These are phyloP conservation scores for Galagoides demidoff DNA, from an alignment of 2,797 vertebrate species.

Conservation along the genomic window DNA sequence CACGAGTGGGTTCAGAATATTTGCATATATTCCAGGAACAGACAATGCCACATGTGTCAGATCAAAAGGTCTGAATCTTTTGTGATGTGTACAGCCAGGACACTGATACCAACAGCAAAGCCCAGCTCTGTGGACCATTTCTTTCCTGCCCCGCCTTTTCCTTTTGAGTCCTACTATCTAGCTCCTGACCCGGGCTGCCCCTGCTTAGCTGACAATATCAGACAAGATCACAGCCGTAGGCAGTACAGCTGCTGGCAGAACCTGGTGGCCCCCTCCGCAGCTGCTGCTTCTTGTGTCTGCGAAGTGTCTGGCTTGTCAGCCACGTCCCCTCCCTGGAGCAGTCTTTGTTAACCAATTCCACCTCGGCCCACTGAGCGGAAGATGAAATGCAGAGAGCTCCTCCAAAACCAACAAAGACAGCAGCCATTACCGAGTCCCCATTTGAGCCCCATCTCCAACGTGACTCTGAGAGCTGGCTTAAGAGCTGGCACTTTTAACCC, in stretches of 20 bases:
- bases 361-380: constrained; percentile 75
- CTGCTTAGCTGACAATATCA: constrained; percentile 80
- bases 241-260: constrained; percentile 82
- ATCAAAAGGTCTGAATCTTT: constrained; percentile 75
- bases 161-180: constrained; percentile 77
- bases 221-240: constrained; percentile 84
- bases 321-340: constrained; percentile 80
- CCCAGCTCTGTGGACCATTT: constrained; percentile 59
- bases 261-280: constrained; percentile 80
- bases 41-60: constrained; percentile 68
- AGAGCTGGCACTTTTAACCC: constrained; percentile 22
- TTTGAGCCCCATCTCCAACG: constrained; percentile 46
- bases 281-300: constrained; percentile 79
- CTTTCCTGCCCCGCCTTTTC: constrained; percentile 62
- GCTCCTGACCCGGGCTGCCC: constrained; percentile 78
- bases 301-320: constrained; percentile 83
- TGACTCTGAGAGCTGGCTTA: constrained; percentile 52
- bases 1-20: constrained; percentile 47
- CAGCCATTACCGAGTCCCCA: constrained; percentile 60
- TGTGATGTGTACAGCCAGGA: constrained; percentile 70
- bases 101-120: constrained; percentile 62
- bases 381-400: constrained; percentile 68
- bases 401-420: constrained; percentile 73
- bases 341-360: constrained; percentile 83
- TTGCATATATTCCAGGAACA: constrained; percentile 76